Evolutionary conservation across 2,797 vertebrate genomes (phyloP), one percentile per base, ranked within the genome.

Genomic region (Malacoctenus gilli): DNA sequence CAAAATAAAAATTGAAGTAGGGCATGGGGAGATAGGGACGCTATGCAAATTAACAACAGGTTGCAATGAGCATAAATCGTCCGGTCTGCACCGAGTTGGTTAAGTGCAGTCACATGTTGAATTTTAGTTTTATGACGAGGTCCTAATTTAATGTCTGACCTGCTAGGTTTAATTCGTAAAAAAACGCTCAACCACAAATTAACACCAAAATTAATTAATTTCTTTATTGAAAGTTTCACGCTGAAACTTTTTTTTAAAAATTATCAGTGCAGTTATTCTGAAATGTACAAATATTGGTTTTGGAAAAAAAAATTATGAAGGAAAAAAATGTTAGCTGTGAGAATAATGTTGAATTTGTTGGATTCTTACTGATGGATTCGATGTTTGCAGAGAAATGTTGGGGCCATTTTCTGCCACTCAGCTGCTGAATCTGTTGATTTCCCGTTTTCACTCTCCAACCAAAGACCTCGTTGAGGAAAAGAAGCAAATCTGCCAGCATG

Each of bases 21-120:
- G 39, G 22, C 54, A 49, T 3, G 2, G 18, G 49, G 21, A 58
- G 25, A 48, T 41, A 56, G 37, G 55, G 36, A 52, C 39, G 11
- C 38, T 71, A 84, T 83, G 80, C 63, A 80, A 85, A 87, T 82
- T 50, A 22, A 79, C 85, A 89, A 89, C 84, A 89, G 77, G 85
- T 89, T 85, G 82, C 21, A 65, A 72, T 80, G 72, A 75, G 75
- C 78, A 75, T 60, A 82, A 74, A 79, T 72, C n/a, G 39, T 12
- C 1, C 11, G 30, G 16, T 16, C n/a, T 43, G 52, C 12, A 32
- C 13, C n/a, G 18, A 59, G 38, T 20, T 62, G n/a, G 36, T 32
- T 50, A 12, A 58, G 47, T 14, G 14, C 47, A 56, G 54, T 41
- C 36, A 51, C 40, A 5, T 1, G 34, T 47, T 60, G 25, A 34